Evolutionary conservation across 2,113 vertebrate species (phyloP).

Genomic region (Halcyon senegalensis): DNA sequence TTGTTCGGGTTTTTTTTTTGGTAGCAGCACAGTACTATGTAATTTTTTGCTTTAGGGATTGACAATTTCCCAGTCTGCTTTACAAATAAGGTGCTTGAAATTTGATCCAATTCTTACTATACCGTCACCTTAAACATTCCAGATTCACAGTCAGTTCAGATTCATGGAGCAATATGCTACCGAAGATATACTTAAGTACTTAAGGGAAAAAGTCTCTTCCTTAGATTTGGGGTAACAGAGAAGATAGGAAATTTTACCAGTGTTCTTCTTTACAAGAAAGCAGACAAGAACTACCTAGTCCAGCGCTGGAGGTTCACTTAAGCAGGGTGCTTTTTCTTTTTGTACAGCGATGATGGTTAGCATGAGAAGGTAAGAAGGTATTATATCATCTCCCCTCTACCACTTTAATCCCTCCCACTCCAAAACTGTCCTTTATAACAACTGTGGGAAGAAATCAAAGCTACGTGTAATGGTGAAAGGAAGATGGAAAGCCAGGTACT

Average conservation of each 20-base stretch:
- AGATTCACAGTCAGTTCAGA: background rate
- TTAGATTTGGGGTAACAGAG: background rate
- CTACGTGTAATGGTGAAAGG: background rate
- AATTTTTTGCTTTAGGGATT: background rate
- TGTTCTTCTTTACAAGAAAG: background rate
- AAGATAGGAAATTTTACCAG: background rate
- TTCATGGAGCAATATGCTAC: background rate
- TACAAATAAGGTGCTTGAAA: slow-evolving; percentile 7
- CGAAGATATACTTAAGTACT: background rate
- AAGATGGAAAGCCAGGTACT: background rate
- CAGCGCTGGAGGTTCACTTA: background rate
- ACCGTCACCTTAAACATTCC: background rate
- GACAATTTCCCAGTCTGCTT: background rate
- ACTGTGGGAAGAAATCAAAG: background rate
- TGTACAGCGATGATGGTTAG: background rate
- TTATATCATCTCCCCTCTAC: background rate
- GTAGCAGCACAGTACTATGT: background rate
- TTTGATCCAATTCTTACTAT: background rate
- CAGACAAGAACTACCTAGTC: background rate
- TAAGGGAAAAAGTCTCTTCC: background rate
- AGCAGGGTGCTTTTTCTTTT: background rate
- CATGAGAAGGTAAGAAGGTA: background rate
- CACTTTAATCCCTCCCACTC: background rate
- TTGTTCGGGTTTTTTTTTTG: background rate
- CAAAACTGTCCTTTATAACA: background rate